These are phyloP conservation scores for Apamea crenata DNA, from an alignment of 2,888 invertebrate genomes.

Conservation along the genomic window DNA sequence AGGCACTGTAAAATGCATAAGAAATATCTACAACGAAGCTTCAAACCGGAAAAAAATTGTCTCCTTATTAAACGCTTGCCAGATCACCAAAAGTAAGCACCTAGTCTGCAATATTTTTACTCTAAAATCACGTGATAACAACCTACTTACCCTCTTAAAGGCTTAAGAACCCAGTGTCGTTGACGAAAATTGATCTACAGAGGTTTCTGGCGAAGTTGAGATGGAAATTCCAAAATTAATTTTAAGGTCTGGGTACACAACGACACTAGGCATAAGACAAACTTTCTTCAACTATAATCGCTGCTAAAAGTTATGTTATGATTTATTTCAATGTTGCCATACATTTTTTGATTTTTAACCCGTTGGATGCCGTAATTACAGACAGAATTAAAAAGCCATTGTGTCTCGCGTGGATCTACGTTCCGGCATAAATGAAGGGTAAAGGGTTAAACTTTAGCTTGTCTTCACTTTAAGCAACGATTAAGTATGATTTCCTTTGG, in stretches of 20 bases:
- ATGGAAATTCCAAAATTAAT: slow-evolving; percentile 83
- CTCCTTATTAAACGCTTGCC: slow-evolving; percentile 19
- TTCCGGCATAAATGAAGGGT: too few species aligned
- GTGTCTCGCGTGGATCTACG: too few species aligned
- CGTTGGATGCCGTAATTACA: too few species aligned
- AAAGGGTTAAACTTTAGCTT: neutral
- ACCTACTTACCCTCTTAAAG: slow-evolving; percentile 56
- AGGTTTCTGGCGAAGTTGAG: slow-evolving; percentile 71
- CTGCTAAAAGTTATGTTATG: too few species aligned
- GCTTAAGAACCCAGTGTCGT: slow-evolving; percentile 54
- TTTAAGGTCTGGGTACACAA: slow-evolving; percentile 60
- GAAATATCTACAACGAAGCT: neutral
- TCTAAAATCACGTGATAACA: slow-evolving; percentile 51
- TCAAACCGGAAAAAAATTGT: slow-evolving; percentile 33
- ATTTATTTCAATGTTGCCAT: neutral
- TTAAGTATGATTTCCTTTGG: too few species aligned
- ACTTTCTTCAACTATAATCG: neutral
- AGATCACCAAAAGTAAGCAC: slow-evolving; percentile 30
- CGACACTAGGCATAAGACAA: neutral
- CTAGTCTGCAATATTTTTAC: slow-evolving; percentile 48
- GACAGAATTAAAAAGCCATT: too few species aligned
- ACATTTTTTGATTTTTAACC: too few species aligned
- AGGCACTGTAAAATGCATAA: neutral
- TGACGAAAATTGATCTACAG: slow-evolving; percentile 69
- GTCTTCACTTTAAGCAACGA: neutral